Evolutionary conservation across 2,888 invertebrate species (phyloP).

Genomic region (Lottia gigantea): DNA sequence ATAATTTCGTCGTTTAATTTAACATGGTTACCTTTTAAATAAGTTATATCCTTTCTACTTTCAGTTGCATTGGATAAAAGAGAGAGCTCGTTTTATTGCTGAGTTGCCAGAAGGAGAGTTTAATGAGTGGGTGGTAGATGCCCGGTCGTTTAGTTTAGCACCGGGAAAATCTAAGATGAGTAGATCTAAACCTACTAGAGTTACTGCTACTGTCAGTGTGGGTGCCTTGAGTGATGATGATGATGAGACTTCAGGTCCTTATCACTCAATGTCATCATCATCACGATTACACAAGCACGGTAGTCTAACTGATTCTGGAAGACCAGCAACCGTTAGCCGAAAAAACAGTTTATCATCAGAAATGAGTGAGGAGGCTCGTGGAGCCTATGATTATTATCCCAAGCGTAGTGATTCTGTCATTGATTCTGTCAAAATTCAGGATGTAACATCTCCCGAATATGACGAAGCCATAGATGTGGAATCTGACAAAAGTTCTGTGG

Average conservation of each 20-base stretch:
- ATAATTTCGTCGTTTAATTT: too few species aligned
- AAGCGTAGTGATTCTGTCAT: constrained; percentile 21
- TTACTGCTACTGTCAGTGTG: constrained; percentile 10
- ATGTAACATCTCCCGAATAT: constrained; percentile 35
- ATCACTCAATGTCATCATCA: constrained; percentile 5
- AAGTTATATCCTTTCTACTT: constrained; percentile 17
- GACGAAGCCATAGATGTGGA: constrained; percentile 50
- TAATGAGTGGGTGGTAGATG: constrained; percentile 49
- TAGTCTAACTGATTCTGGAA: constrained; percentile 37
- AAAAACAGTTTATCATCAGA: constrained; percentile 39
- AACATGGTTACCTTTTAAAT: too few species aligned
- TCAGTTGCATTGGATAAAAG: constrained; percentile 54
- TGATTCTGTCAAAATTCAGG: constrained; percentile 22
- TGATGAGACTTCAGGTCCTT: constrained; percentile 15
- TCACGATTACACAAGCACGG: constrained; percentile 12
- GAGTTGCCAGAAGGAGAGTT: constrained; percentile 55
- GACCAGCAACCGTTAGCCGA: constrained; percentile 42
- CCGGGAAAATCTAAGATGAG: constrained; percentile 32
- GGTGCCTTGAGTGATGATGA: constrained; percentile 18
- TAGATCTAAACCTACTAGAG: neutral
- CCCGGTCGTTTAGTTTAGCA: constrained; percentile 54
- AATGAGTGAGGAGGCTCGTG: constrained; percentile 39
- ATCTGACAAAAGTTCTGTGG: constrained; percentile 47
- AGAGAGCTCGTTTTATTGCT: constrained; percentile 47
- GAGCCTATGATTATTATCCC: constrained; percentile 45